phyloP scores from a whole-genome alignment of 2,888 invertebrate species.

The Troides oblongomaculatus region DNA sequence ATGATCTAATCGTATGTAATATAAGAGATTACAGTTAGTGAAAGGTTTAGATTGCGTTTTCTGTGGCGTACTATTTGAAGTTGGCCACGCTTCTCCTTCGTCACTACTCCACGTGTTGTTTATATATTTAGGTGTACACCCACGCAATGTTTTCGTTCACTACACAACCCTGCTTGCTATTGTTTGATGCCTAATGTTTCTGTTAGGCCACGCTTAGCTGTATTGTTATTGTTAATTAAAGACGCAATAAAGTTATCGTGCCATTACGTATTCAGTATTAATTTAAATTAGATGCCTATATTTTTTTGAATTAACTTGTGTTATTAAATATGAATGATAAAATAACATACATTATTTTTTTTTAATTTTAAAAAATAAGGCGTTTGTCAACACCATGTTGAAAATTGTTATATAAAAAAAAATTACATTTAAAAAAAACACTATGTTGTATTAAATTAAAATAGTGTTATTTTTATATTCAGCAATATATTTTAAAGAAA shows the following conservation, averaged over 20 bases:
- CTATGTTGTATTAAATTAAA: not conserved
- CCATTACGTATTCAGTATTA: conserved; percentile 6
- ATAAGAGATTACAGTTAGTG: conserved; percentile 26
- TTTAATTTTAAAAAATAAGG: too few relatives aligned
- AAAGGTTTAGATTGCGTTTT: conserved; percentile 17
- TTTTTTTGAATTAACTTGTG: not conserved
- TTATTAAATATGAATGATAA: not conserved
- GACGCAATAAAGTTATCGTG: conserved; percentile 27
- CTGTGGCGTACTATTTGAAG: conserved; percentile 20
- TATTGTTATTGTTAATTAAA: conserved; percentile 20
- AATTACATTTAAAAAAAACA: too few relatives aligned
- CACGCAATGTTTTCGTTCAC: conserved; percentile 59
- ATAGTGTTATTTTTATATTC: not conserved
- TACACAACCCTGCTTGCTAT: conserved; percentile 41
- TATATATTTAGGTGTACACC: conserved; percentile 72
- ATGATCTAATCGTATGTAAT: conserved; percentile 42
- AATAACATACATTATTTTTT: too few relatives aligned
- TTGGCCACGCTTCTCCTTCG: conserved; percentile 39
- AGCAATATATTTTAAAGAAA: not conserved
- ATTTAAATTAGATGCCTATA: not conserved
- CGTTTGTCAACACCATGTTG: too few relatives aligned
- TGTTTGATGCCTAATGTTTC: conserved; percentile 41
- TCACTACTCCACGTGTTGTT: conserved; percentile 71
- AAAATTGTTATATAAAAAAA: too few relatives aligned
- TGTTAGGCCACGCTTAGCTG: conserved; percentile 26